These are phyloP conservation scores for Stigmatopora nigra DNA, from an alignment of 2,113 vertebrate genomes.

Conservation along the genomic window DNA sequence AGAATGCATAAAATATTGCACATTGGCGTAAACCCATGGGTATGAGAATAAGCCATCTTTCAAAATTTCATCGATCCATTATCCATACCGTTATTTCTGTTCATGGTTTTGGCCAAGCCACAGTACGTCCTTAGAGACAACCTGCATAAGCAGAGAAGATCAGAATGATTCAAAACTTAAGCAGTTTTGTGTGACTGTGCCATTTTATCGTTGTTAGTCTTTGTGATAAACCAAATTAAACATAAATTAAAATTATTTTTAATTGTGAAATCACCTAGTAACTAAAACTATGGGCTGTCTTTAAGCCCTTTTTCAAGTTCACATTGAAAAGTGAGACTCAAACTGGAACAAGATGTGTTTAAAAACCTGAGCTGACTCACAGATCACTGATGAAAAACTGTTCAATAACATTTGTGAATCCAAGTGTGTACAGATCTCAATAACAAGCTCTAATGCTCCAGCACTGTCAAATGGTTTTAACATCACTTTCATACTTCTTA, in stretches of 20 bases:
- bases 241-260: too few species aligned
- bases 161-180: neutral
- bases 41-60: neutral
- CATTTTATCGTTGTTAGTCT: too few species aligned
- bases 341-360: neutral
- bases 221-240: too few species aligned
- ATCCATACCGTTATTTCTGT: neutral
- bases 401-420: constrained; percentile 5
- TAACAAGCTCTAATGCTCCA: constrained; percentile 11
- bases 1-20: neutral
- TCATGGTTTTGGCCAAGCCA: too few species aligned
- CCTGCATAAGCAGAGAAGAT: neutral
- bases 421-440: neutral
- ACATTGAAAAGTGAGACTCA: neutral
- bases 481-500: constrained; percentile 38
- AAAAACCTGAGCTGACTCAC: neutral
- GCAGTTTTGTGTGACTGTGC: neutral
- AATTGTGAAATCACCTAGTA: neutral
- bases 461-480: constrained; percentile 39
- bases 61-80: neutral
- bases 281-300: neutral
- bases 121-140: too few species aligned
- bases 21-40: neutral
- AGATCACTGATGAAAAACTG: neutral
- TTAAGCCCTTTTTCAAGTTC: neutral